phyloP scores from a whole-genome alignment of 2,888 invertebrate species.

The Cerastis leucographa region DNA sequence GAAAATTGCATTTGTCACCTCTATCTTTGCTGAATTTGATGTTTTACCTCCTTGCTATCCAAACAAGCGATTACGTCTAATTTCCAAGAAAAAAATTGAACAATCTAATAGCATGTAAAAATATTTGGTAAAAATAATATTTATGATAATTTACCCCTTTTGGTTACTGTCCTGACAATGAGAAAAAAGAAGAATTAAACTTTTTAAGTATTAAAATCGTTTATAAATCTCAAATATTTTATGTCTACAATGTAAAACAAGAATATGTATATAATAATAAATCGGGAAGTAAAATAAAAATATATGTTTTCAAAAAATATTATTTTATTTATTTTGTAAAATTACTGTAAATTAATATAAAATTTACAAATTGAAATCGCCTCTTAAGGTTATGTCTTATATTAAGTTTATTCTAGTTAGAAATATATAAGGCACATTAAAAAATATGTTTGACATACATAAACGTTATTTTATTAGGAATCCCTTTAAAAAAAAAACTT shows the following conservation, averaged over 20 bases:
- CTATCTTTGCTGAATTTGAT: not conserved
- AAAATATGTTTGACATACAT: not conserved
- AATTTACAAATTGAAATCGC: constrained; percentile 36
- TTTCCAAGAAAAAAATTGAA: not conserved
- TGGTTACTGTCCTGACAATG: not conserved
- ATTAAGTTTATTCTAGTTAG: constrained; percentile 38
- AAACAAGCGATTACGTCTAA: not conserved
- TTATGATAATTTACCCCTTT: constrained; percentile 12
- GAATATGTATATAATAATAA: not conserved
- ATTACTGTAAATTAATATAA: constrained; percentile 54
- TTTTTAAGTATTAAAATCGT: constrained; percentile 1
- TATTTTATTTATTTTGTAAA: constrained; percentile 51
- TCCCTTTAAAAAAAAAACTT: too few species aligned
- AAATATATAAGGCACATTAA: constrained; percentile 37
- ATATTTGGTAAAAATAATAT: not conserved
- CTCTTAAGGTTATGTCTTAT: constrained; percentile 35
- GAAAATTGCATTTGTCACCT: not conserved
- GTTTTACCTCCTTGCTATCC: not conserved
- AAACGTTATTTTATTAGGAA: not conserved
- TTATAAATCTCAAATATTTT: constrained; percentile 18
- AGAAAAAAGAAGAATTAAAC: constrained; percentile 1
- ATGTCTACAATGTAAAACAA: not conserved
- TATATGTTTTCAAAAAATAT: constrained; percentile 15
- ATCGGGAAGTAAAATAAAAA: constrained; percentile 2
- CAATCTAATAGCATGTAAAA: not conserved